A percentile compares a stretch with the other conserved stretches of the same genome.
Conservation (phyloP, 37 sponge, comb jelly and placozoan species). For the Diacarnus erythraeanus region DNA sequence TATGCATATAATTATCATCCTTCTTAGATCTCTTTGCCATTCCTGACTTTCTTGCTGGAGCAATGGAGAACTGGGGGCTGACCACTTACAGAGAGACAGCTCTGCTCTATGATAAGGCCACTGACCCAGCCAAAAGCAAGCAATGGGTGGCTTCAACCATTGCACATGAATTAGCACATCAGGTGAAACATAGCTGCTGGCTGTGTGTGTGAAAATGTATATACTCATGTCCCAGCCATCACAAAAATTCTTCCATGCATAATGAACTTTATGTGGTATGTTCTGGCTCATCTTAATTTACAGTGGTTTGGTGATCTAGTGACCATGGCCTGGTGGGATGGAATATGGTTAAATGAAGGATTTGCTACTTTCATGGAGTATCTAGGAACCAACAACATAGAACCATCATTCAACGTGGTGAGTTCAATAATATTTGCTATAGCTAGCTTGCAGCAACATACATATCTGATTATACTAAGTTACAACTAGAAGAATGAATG, state of each 20-base stretch:
- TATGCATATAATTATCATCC: too few relatives aligned
- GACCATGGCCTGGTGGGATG: constrained; percentile 99
- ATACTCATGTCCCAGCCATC: too few relatives aligned
- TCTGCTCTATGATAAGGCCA: constrained; percentile 62
- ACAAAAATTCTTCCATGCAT: not conserved
- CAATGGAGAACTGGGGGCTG: constrained; percentile 99
- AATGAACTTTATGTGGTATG: not conserved
- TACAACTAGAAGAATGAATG: too few relatives aligned
- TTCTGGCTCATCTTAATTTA: not conserved
- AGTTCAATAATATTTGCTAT: too few relatives aligned
- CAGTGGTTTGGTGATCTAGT: constrained; percentile 99
- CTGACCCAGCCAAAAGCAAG: constrained; percentile 59
- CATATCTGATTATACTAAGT: too few relatives aligned
- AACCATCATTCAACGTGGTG: constrained; percentile 76
- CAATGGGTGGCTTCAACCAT: constrained; percentile 87
- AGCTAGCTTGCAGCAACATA: too few relatives aligned
- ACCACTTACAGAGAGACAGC: constrained; percentile 93
- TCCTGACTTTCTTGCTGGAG: constrained; percentile 92
- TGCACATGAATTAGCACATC: constrained; percentile 97
- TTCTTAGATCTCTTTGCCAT: constrained; percentile 91
- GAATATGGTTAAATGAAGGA: constrained; percentile 98
- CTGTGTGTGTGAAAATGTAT: too few relatives aligned
- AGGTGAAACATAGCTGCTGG: constrained; percentile 57
- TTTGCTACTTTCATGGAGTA: constrained; percentile 94
- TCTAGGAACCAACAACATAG: constrained; percentile 67